Percentiles rank a stretch among this genome's conserved stretches.
phyloP scores from a whole-genome alignment of 2,888 invertebrate genomes.

The Hemithea aestivaria region DNA sequence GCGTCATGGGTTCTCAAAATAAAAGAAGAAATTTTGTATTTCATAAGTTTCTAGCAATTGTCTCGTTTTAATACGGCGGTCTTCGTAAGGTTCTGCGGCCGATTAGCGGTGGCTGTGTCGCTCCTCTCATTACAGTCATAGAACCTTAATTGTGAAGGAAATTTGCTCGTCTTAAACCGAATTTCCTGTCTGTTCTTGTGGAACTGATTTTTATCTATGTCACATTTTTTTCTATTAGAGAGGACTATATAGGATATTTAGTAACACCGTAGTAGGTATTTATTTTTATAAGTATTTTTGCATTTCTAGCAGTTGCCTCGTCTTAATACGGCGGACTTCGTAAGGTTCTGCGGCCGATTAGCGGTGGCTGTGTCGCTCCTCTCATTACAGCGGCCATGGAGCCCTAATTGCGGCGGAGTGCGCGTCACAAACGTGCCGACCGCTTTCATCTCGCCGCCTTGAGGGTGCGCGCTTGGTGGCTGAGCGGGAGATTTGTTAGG shows the following conservation, averaged over 20 bases:
- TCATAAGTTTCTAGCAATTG: no score
- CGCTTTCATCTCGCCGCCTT: constrained; percentile 69
- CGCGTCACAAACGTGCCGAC: constrained; percentile 68
- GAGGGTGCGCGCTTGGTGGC: constrained; percentile 25
- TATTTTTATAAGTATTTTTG: no score
- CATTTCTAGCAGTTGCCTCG: no score
- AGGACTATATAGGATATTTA: no score
- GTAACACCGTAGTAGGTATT: no score
- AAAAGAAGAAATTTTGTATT: no score
- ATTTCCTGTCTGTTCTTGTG: no score
- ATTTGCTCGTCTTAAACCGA: constrained; percentile 64
- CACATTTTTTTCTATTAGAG: no score
- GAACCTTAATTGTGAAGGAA: constrained; percentile 66
- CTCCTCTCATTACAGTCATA: constrained; percentile 67
- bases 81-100: constrained; percentile 46
- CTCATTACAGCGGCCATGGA: constrained; percentile 61
- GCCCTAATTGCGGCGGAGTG: constrained; percentile 68
- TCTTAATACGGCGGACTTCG: no score
- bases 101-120: constrained; percentile 74
- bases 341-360: constrained; percentile 57
- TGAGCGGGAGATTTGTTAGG: constrained; percentile 27
- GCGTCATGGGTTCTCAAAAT: no score
- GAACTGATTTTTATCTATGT: no score
- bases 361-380: constrained; percentile 70
- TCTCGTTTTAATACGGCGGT: no score